A percentile compares a stretch with the other conserved stretches of the same genome.
These are phyloP conservation scores for Penaeus japonicus DNA, from an alignment of 1,140 invertebrate species.

Conservation along the genomic window DNA sequence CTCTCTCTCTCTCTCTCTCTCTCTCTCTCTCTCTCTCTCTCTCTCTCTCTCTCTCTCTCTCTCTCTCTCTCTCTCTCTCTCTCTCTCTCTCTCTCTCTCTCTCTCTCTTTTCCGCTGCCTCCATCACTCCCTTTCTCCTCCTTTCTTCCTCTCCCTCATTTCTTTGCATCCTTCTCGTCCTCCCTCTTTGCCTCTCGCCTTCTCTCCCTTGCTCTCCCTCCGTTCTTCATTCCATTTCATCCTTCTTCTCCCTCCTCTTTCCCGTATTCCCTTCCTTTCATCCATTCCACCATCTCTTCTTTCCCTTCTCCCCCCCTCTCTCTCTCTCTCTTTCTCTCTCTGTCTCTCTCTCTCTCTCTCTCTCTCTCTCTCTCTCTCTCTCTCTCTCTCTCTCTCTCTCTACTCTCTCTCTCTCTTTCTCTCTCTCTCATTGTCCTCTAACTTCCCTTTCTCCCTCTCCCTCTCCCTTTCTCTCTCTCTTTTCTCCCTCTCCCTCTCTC, in stretches of 20 bases:
- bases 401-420: too few species aligned
- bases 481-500: too few species aligned
- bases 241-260: too few species aligned
- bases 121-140: neutral
- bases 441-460: too few species aligned
- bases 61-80: too few species aligned
- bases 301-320: neutral
- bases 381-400: too few species aligned
- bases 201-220: neutral
- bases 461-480: too few species aligned
- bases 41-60: neutral
- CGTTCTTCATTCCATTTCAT: too few species aligned
- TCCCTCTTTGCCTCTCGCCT: neutral
- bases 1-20: neutral
- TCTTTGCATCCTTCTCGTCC: neutral
- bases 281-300: neutral
- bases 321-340: neutral
- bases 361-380: too few species aligned
- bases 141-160: neutral
- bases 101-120: neutral
- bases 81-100: neutral
- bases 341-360: too few species aligned
- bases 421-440: too few species aligned
- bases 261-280: neutral
- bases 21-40: neutral